phyloP scores from a whole-genome alignment of 2,888 invertebrate species.

The Microchrysa polita region DNA sequence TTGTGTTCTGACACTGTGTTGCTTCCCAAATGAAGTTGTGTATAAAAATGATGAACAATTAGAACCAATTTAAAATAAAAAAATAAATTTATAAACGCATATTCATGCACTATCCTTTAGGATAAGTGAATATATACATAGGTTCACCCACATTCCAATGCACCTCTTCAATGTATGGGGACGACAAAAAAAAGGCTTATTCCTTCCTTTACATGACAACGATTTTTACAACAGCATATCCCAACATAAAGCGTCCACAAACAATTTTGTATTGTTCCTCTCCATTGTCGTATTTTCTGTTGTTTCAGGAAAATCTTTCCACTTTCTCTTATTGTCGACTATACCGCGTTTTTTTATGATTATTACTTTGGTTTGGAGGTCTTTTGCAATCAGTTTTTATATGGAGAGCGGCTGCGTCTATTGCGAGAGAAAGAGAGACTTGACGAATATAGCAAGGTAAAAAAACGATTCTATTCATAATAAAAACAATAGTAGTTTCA shows the following conservation, averaged over 20 bases:
- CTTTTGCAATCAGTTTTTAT: slow-evolving; percentile 40
- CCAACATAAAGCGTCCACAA: background rate
- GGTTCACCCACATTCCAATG: no score
- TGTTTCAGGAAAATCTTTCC: background rate
- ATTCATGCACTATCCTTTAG: no score
- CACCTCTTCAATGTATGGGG: no score
- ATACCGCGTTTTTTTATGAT: slow-evolving; percentile 9
- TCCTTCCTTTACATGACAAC: no score
- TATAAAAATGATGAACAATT: no score
- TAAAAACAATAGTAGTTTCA: slow-evolving; percentile 27
- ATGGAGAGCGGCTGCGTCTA: no score
- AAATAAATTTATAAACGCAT: no score
- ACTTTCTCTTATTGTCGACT: background rate
- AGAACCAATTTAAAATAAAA: no score
- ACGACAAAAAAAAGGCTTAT: no score
- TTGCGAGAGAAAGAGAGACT: background rate
- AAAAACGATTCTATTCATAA: slow-evolving; percentile 20
- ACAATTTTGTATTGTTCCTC: background rate
- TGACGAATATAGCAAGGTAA: background rate
- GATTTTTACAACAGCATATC: background rate
- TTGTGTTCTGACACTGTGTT: no score
- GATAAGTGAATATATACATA: no score
- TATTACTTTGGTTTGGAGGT: slow-evolving; percentile 19
- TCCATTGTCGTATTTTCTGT: background rate
- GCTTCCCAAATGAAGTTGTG: no score